A percentile compares a stretch with the other conserved stretches of the same genome.
Evolutionary conservation across 2,797 vertebrate genomes (phyloP).

Genomic region (Chelon labrosus): DNA sequence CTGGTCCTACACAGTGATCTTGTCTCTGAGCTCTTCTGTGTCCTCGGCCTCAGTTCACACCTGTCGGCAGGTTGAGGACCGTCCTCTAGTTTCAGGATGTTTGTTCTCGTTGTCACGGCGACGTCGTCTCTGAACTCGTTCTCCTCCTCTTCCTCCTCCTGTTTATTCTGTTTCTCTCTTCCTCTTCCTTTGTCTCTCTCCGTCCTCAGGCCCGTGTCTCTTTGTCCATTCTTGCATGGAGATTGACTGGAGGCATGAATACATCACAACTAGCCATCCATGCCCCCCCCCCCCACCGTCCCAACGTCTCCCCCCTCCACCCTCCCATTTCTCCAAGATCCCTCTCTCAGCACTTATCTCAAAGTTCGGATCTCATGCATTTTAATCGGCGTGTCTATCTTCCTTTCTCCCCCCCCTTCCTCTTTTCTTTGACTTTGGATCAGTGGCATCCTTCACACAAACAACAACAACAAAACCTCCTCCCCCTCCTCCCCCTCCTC

Average conservation of each 20-base stretch:
- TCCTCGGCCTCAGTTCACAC: too few relatives aligned
- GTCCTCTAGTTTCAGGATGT: too few relatives aligned
- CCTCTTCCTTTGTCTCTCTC: constrained; percentile 1
- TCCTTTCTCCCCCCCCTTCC: constrained; percentile 34
- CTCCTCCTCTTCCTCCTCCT: background rate
- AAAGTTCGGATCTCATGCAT: constrained; percentile 82
- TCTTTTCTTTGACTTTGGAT: constrained; percentile 79
- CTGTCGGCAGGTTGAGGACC: too few relatives aligned
- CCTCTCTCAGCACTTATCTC: constrained; percentile 79
- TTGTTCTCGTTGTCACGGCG: too few relatives aligned
- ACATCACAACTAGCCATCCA: constrained; percentile 76
- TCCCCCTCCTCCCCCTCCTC: constrained; percentile 4
- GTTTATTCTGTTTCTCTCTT: background rate
- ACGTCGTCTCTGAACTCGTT: too few relatives aligned
- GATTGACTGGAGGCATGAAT: constrained; percentile 79
- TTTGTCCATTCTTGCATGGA: constrained; percentile 74
- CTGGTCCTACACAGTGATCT: too few relatives aligned
- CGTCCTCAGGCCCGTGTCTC: constrained; percentile 60
- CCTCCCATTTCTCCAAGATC: constrained; percentile 61
- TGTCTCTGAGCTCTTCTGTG: too few relatives aligned
- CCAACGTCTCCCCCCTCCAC: constrained; percentile 4
- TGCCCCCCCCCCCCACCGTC: constrained; percentile 18
- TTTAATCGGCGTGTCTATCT: constrained; percentile 79
- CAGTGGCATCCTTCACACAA: constrained; percentile 82
- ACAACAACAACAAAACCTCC: constrained; percentile 57